Conservation (phyloP, 2,797 vertebrate genomes). For the Melanotaenia parkinsoni region DNA sequence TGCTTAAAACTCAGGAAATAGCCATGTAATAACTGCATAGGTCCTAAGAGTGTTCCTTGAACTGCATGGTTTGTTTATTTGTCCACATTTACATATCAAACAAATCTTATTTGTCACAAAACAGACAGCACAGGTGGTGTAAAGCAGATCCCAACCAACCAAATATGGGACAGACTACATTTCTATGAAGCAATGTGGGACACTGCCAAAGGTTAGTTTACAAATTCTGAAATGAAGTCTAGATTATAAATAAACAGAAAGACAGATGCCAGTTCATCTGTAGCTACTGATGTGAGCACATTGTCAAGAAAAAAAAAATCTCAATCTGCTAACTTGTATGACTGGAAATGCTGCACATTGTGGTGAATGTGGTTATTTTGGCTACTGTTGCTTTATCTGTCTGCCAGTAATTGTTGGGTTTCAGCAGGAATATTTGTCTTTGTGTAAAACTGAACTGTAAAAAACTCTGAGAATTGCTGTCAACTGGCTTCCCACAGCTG, state of each 20-base stretch:
- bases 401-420: neutral
- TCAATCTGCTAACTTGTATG: neutral
- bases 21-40: neutral
- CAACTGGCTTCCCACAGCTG: neutral
- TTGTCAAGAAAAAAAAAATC: neutral
- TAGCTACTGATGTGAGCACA: neutral
- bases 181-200: neutral
- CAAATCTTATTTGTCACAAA: slow-evolving; percentile 5
- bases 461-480: neutral
- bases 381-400: neutral
- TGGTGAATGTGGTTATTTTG: neutral
- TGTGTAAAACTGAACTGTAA: neutral
- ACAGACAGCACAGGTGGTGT: neutral
- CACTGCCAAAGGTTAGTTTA: neutral
- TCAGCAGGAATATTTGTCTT: neutral
- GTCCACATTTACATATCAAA: slow-evolving; percentile 3
- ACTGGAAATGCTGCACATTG: neutral
- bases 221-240: neutral
- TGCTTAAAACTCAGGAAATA: slow-evolving; percentile 1
- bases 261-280: neutral
- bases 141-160: neutral
- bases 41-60: neutral
- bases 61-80: neutral
- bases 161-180: neutral
- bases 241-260: neutral